Evolutionary conservation across 1,140 invertebrate genomes (phyloP), one percentile per base, ranked within the genome.

Genomic region (Planococcus citri): DNA sequence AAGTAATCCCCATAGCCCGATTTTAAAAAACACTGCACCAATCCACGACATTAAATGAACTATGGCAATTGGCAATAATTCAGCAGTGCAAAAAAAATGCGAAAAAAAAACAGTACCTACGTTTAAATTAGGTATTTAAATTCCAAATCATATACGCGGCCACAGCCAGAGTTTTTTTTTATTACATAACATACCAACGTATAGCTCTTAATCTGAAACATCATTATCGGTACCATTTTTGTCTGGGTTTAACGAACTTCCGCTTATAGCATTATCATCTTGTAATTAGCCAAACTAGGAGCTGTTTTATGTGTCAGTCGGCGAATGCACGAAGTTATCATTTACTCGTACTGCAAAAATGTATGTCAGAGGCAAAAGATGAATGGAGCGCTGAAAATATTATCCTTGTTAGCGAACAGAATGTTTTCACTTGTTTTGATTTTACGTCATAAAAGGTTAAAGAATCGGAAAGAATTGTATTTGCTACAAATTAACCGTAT

Each of bases 391-490:
- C 41, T 51, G n/a, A 51, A 51, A 51, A 51, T 51, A 51, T 51
- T 14, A 51, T 51, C 41, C 12, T 51, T 51, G 41, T 51, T 51
- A 51, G n/a, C 41, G 41, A 51, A 51, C 41, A 51, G 29, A 33
- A 33, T 33, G 29, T 33, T 51, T 51, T 51, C 41, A 51, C 41
- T 51, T 51, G 41, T 51, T 51, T 17, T 51, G 41, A 51, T 51
- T 51, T 51, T 51, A 51, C 41, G 41, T 51, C 41, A 51, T 51
- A 51, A 51, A 51, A 51, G 41, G 41, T 51, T 51, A 51, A 51
- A 14, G 41, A 51, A 51, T 51, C 12, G 2, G 17, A 51, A 51
- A 14, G 41, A 51, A 51, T 51, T 51, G 10, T 51, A 20, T 17
- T 51, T 33, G 29, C 17, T 17, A 20, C 41, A 14, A 51, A 17